Percentiles rank a stretch among this genome's conserved stretches.
Evolutionary conservation across 2,888 invertebrate genomes (phyloP).

Genomic region (Noctua fimbriata): DNA sequence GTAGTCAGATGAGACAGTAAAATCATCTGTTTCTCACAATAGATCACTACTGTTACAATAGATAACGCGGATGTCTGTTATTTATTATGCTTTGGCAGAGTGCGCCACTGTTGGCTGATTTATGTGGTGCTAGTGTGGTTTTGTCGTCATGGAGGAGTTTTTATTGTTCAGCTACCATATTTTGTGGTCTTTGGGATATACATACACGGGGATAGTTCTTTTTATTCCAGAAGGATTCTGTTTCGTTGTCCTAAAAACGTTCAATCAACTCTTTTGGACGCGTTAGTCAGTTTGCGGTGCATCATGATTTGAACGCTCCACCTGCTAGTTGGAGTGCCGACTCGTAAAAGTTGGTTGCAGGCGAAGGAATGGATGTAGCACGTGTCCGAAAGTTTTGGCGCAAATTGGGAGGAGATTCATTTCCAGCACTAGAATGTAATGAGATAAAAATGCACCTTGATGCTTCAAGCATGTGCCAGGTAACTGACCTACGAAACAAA

Average conservation of each 20-base stretch:
- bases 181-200: background rate
- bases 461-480: background rate
- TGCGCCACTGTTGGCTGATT: constrained; percentile 25
- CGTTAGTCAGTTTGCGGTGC: background rate
- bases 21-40: constrained; percentile 47
- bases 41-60: constrained; percentile 45
- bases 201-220: background rate
- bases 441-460: background rate
- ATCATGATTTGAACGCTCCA: background rate
- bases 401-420: background rate
- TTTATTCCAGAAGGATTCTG: background rate
- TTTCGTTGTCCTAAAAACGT: background rate
- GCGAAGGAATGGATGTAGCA: background rate
- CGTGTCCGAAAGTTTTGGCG: background rate
- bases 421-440: background rate
- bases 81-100: constrained; percentile 36
- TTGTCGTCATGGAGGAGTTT: constrained; percentile 3
- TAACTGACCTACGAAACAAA: background rate
- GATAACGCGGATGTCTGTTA: constrained; percentile 27
- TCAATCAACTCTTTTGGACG: background rate
- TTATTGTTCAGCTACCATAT: constrained; percentile 1
- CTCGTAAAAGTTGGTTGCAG: background rate
- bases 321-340: background rate
- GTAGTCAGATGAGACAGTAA: constrained; percentile 38
- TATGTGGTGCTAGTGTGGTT: constrained; percentile 13